These are phyloP conservation scores for Labroides dimidiatus DNA, from an alignment of 2,797 vertebrate species.

Conservation along the genomic window DNA sequence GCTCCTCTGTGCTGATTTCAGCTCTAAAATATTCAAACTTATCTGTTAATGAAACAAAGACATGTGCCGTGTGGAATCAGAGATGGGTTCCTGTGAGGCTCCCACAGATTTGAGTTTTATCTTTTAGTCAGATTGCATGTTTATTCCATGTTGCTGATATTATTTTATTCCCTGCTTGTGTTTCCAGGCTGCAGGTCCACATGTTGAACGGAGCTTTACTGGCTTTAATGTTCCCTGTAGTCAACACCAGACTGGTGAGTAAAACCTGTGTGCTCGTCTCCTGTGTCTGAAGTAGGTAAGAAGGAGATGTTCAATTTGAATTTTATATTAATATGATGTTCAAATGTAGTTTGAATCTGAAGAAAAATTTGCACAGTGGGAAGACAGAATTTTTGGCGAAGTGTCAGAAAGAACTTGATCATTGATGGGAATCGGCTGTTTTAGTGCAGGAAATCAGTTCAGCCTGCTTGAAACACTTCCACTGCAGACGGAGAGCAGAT, in stretches of 20 bases:
- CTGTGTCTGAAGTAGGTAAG: background rate
- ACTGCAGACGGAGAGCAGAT: conserved; percentile 6
- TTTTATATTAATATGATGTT: background rate
- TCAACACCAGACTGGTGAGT: conserved; percentile 98
- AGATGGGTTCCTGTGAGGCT: background rate
- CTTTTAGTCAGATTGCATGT: background rate
- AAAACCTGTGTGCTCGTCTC: conserved; percentile 11
- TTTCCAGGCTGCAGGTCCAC: conserved; percentile 94
- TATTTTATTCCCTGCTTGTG: conserved; percentile 22
- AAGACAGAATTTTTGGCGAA: background rate
- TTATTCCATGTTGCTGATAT: background rate
- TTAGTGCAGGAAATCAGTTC: background rate
- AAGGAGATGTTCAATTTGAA: background rate
- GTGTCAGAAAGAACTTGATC: background rate
- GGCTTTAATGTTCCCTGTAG: conserved; percentile 95
- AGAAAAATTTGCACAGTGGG: background rate
- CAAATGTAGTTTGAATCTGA: background rate
- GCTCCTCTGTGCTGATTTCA: conserved; percentile 5
- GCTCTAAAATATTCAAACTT: conserved; percentile 12
- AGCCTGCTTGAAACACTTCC: conserved; percentile 1
- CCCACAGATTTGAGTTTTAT: background rate
- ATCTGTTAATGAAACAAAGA: background rate
- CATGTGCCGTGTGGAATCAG: background rate
- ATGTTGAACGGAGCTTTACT: conserved; percentile 97
- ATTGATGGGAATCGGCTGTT: conserved; percentile 6